Percentiles rank a stretch among this genome's conserved stretches.
Conservation (phyloP, 2,888 invertebrate genomes). For the Tachina lurida region DNA sequence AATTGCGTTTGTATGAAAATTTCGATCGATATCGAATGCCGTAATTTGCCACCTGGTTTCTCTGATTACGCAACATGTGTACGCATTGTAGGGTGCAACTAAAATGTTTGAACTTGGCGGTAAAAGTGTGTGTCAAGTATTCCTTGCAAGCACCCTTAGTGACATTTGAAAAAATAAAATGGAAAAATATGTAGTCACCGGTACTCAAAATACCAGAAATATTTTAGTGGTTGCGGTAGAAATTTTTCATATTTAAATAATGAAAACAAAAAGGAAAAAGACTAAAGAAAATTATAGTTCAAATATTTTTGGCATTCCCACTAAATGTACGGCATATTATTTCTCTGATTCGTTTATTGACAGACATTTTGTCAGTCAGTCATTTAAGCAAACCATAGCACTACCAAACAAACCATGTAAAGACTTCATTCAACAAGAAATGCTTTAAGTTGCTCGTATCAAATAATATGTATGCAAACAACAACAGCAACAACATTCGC, state of each 20-base stretch:
- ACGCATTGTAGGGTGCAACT: conserved; percentile 44
- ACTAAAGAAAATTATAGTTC: conserved; percentile 38
- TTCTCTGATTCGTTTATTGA: conserved; percentile 39
- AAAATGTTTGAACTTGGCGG: conserved; percentile 28
- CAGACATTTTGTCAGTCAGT: conserved; percentile 43
- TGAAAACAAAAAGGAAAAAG: background rate
- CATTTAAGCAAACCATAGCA: conserved; percentile 14
- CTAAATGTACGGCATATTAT: conserved; percentile 55
- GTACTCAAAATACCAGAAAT: conserved; percentile 67
- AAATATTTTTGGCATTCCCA: conserved; percentile 66
- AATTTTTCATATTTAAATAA: conserved; percentile 64
- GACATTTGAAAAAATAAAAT: conserved; percentile 41
- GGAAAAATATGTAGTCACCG: conserved; percentile 59
- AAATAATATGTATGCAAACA: conserved; percentile 53
- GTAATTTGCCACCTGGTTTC: too few relatives aligned
- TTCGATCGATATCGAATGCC: too few relatives aligned
- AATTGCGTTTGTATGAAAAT: too few relatives aligned
- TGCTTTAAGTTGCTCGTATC: conserved; percentile 16
- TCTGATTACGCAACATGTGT: background rate
- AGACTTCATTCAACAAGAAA: conserved; percentile 38
- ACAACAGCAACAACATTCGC: conserved; percentile 28
- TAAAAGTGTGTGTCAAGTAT: conserved; percentile 58
- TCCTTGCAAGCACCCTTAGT: conserved; percentile 47
- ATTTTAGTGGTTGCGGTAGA: conserved; percentile 73
- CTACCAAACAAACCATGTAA: conserved; percentile 36